phyloP scores from a whole-genome alignment of 2,113 vertebrate species.

The Pogona vitticeps region DNA sequence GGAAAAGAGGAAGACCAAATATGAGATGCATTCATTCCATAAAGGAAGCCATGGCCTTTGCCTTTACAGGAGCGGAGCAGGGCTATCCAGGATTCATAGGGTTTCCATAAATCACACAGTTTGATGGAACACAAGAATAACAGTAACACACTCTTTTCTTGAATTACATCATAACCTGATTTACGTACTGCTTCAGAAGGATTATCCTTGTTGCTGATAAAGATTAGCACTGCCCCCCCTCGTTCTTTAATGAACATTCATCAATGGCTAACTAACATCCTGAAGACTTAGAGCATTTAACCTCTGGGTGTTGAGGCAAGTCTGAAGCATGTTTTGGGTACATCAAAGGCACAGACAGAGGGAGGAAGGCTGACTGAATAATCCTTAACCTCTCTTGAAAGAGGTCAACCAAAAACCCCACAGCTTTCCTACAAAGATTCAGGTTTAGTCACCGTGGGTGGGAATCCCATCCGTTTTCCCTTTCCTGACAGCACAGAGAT shows the following conservation, averaged over 20 bases:
- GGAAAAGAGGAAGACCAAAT: too few species aligned
- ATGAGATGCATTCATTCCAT: too few species aligned
- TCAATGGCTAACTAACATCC: not conserved
- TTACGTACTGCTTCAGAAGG: too few species aligned
- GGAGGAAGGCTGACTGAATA: not conserved
- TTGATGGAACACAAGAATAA: too few species aligned
- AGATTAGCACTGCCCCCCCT: not conserved
- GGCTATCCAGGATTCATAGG: too few species aligned
- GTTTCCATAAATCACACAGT: too few species aligned
- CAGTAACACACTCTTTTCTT: too few species aligned
- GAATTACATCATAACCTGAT: too few species aligned
- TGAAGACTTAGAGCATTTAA: not conserved
- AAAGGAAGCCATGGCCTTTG: too few species aligned
- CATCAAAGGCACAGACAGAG: not conserved
- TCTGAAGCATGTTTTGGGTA: not conserved
- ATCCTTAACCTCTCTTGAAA: not conserved
- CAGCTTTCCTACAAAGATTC: not conserved
- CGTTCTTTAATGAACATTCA: not conserved
- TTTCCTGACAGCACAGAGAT: not conserved
- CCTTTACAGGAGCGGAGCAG: too few species aligned
- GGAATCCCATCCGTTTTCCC: accelerated
- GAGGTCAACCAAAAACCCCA: not conserved
- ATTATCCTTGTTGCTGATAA: too few species aligned
- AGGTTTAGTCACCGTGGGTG: not conserved
- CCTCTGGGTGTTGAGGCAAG: not conserved